Evolutionary conservation across 2,113 vertebrate genomes (phyloP).

Genomic region (Hypanus sabinus): DNA sequence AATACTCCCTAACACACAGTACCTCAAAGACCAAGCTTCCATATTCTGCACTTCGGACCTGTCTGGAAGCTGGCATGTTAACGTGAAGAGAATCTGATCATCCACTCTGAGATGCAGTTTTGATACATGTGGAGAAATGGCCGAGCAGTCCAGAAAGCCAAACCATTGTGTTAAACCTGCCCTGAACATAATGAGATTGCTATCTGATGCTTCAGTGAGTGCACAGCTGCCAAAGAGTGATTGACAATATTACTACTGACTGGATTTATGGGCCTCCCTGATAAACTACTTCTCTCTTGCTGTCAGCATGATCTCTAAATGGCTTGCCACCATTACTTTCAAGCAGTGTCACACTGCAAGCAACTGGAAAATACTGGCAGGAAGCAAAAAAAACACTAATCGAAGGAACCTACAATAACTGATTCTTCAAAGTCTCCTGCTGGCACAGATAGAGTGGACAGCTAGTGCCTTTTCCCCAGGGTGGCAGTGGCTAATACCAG

Average conservation of each 20-base stretch:
- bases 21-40: not conserved
- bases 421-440: not conserved
- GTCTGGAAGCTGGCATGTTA: not conserved
- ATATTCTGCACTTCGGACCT: not conserved
- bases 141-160: not conserved
- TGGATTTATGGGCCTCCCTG: not conserved
- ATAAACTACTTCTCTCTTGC: not conserved
- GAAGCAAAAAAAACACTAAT: not conserved
- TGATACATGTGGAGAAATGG: not conserved
- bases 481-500: too few relatives aligned
- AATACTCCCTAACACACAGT: too few relatives aligned
- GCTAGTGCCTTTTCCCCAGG: not conserved
- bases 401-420: not conserved
- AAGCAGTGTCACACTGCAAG: not conserved
- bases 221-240: not conserved
- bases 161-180: not conserved
- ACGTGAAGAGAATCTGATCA: not conserved
- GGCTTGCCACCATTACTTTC: not conserved
- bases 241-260: constrained; percentile 15
- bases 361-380: not conserved
- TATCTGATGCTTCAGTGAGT: not conserved
- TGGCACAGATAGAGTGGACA: too few relatives aligned
- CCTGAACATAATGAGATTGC: not conserved
- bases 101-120: not conserved
- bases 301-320: not conserved